Conservation (phyloP, 1,140 invertebrate species). For the Sweltsa coloradensis region DNA sequence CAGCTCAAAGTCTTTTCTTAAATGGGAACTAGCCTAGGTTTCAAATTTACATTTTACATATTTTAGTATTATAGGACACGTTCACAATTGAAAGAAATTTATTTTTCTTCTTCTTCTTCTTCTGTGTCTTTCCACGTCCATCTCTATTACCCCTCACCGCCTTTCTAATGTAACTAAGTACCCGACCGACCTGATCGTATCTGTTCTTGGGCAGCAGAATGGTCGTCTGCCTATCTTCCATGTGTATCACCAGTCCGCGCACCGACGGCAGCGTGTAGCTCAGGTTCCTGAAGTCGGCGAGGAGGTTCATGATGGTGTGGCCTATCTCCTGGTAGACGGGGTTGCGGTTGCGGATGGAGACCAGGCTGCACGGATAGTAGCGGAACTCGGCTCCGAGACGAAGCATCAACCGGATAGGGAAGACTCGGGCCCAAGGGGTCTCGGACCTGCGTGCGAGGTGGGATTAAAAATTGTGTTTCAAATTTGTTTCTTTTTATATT, state of each 20-base stretch:
- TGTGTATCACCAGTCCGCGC: slow-evolving; percentile 65
- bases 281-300: slow-evolving; percentile 80
- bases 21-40: background rate
- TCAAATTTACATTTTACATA: too few species aligned
- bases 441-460: slow-evolving; percentile 57
- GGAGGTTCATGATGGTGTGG: slow-evolving; percentile 80
- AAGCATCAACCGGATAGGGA: slow-evolving; percentile 64
- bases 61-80: slow-evolving; percentile 9
- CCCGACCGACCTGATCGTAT: slow-evolving; percentile 53
- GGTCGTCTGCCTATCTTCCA: slow-evolving; percentile 71
- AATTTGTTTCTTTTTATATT: too few species aligned
- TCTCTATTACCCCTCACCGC: too few species aligned
- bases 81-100: too few species aligned
- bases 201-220: slow-evolving; percentile 70
- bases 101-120: too few species aligned
- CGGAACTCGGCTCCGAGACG: slow-evolving; percentile 75
- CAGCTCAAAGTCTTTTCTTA: too few species aligned
- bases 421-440: slow-evolving; percentile 76
- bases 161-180: too few species aligned
- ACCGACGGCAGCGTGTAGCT: slow-evolving; percentile 71
- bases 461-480: slow-evolving; percentile 12
- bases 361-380: slow-evolving; percentile 77
- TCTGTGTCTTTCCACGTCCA: too few species aligned
- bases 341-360: slow-evolving; percentile 66
- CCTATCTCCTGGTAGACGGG: slow-evolving; percentile 80